These are phyloP conservation scores for Helleia helle DNA, from an alignment of 2,888 invertebrate species.

Conservation along the genomic window DNA sequence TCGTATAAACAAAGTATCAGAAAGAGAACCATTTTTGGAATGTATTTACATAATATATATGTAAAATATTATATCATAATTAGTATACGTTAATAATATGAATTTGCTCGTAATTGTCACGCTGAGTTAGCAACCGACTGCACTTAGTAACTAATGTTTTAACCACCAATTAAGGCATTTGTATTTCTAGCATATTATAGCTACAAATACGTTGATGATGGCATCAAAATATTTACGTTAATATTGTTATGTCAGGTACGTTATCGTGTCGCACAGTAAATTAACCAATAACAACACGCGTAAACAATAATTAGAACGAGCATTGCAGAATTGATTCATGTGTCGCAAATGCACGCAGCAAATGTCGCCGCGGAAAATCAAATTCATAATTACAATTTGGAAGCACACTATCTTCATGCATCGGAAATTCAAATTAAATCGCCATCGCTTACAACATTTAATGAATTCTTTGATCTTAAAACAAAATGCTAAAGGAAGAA, in stretches of 20 bases:
- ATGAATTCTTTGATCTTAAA: too few species aligned
- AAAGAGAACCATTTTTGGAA: too few species aligned
- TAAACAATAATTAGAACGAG: conserved; percentile 9
- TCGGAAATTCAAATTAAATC: not conserved
- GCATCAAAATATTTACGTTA: not conserved
- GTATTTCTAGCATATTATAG: not conserved
- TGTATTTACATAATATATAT: too few species aligned
- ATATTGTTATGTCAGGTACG: conserved; percentile 10
- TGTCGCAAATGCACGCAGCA: conserved; percentile 1
- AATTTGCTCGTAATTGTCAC: too few species aligned
- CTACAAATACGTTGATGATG: conserved; percentile 1
- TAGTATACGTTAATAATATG: too few species aligned
- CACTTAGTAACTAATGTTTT: not conserved
- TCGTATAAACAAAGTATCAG: too few species aligned
- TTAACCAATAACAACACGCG: conserved; percentile 5
- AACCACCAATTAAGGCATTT: not conserved
- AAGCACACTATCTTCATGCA: not conserved
- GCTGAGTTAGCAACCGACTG: too few species aligned
- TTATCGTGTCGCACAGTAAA: conserved; percentile 1
- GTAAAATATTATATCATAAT: too few species aligned
- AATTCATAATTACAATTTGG: conserved; percentile 5
- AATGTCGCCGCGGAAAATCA: conserved; percentile 2
- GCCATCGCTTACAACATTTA: too few species aligned
- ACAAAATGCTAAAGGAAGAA: too few species aligned
- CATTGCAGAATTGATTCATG: conserved; percentile 7